phyloP scores from a whole-genome alignment of 1,140 invertebrate genomes.

The Orius insidiosus region DNA sequence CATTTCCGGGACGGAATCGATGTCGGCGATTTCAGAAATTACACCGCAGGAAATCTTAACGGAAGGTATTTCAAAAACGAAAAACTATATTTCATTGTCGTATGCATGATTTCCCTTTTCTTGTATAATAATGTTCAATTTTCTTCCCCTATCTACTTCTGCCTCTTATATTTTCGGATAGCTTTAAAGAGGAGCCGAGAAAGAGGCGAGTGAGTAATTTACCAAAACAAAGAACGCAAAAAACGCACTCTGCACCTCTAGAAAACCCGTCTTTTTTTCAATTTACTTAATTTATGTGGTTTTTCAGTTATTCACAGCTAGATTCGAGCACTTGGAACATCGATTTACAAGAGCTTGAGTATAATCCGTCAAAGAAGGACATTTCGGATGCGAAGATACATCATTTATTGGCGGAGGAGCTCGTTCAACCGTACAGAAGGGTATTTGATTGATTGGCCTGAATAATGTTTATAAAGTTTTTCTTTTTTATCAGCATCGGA shows the following conservation, averaged over 20 bases:
- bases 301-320: constrained; percentile 57
- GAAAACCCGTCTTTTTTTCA: too few species aligned
- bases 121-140: background rate
- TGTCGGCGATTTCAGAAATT: constrained; percentile 76
- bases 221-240: too few species aligned
- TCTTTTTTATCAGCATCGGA: constrained; percentile 59
- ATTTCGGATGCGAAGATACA: constrained; percentile 83
- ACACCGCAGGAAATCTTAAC: constrained; percentile 62
- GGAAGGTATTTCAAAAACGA: constrained; percentile 42
- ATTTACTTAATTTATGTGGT: constrained; percentile 1
- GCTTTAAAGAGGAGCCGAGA: constrained; percentile 9
- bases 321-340: constrained; percentile 71
- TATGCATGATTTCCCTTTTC: background rate
- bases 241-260: too few species aligned
- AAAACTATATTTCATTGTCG: background rate
- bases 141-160: background rate
- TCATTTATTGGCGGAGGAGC: constrained; percentile 76
- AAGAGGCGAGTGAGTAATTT: constrained; percentile 2
- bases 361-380: constrained; percentile 80
- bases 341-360: constrained; percentile 82
- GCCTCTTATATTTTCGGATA: constrained; percentile 4
- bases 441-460: constrained; percentile 31
- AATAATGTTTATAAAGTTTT: background rate
- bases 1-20: constrained; percentile 68
- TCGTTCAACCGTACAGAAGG: constrained; percentile 73